phyloP scores from a whole-genome alignment of 2,797 vertebrate species.

The Eutrigla gurnardus region DNA sequence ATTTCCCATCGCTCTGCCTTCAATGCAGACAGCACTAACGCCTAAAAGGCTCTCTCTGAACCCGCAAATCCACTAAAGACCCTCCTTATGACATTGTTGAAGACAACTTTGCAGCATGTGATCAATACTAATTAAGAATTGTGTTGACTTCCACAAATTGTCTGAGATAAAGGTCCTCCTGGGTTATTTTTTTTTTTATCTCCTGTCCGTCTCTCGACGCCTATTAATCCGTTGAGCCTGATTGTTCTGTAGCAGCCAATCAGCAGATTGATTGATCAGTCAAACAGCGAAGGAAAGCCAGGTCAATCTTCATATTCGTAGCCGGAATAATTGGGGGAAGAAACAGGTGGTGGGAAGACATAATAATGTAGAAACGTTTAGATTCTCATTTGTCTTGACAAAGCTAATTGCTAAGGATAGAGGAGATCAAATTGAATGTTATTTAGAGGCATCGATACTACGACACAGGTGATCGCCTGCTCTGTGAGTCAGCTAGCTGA shows the following conservation, averaged over 20 bases:
- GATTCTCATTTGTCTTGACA: conserved; percentile 9
- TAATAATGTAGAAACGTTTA: neutral
- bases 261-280: conserved; percentile 8
- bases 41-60: conserved; percentile 22
- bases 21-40: conserved; percentile 22
- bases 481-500: conserved; percentile 19
- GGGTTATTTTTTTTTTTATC: conserved; percentile 13
- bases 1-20: conserved; percentile 49
- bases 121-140: conserved; percentile 52
- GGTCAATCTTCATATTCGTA: neutral
- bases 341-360: neutral
- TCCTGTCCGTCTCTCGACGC: neutral
- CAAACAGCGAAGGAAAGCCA: neutral
- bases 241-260: conserved; percentile 9
- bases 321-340: neutral
- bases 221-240: neutral
- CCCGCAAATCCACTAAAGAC: conserved; percentile 36
- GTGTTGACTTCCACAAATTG: conserved; percentile 28
- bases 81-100: conserved; percentile 18
- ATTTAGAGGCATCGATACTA: conserved; percentile 5
- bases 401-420: conserved; percentile 18
- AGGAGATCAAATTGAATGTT: neutral
- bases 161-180: conserved; percentile 18
- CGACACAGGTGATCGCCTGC: conserved; percentile 29
- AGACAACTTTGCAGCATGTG: conserved; percentile 6